Conservation (phyloP, 2,888 invertebrate species). For the Timandra comae region DNA sequence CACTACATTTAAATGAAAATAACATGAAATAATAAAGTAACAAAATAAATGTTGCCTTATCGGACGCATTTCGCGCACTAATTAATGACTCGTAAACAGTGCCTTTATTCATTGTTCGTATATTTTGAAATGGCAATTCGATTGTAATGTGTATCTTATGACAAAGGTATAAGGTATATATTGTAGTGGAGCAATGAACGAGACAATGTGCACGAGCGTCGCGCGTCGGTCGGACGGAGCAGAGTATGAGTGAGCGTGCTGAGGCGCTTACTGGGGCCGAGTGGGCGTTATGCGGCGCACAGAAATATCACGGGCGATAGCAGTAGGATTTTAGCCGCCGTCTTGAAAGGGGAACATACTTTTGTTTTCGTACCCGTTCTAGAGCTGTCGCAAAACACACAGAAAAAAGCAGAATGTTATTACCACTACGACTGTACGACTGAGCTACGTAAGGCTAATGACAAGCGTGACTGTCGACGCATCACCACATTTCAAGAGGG, state of each 20-base stretch:
- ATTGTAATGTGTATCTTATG: too few relatives aligned
- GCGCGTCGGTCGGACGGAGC: conserved; percentile 38
- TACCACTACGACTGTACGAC: conserved; percentile 14
- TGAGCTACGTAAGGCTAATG: conserved; percentile 16
- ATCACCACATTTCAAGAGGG: conserved; percentile 74
- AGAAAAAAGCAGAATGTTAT: conserved; percentile 44
- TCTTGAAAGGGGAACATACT: conserved; percentile 85
- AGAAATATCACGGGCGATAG: conserved; percentile 86
- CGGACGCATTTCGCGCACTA: conserved; percentile 33
- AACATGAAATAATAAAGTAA: not conserved
- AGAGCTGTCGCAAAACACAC: conserved; percentile 74
- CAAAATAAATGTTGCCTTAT: conserved; percentile 26
- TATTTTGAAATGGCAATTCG: too few relatives aligned
- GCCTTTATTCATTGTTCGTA: conserved; percentile 20
- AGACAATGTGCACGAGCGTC: conserved; percentile 8
- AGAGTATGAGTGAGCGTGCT: conserved; percentile 58
- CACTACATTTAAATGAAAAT: not conserved
- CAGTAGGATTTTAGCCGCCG: conserved; percentile 84
- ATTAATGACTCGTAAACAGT: conserved; percentile 9
- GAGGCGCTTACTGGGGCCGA: conserved; percentile 62
- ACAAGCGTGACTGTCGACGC: conserved; percentile 35
- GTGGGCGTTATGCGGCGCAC: conserved; percentile 79
- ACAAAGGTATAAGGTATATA: too few relatives aligned
- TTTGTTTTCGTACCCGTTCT: conserved; percentile 79
- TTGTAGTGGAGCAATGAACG: too few relatives aligned